Percentiles rank a stretch among this genome's conserved stretches.
These are phyloP conservation scores for Turdus rufiventris DNA, from an alignment of 2,113 vertebrate species.

Conservation along the genomic window DNA sequence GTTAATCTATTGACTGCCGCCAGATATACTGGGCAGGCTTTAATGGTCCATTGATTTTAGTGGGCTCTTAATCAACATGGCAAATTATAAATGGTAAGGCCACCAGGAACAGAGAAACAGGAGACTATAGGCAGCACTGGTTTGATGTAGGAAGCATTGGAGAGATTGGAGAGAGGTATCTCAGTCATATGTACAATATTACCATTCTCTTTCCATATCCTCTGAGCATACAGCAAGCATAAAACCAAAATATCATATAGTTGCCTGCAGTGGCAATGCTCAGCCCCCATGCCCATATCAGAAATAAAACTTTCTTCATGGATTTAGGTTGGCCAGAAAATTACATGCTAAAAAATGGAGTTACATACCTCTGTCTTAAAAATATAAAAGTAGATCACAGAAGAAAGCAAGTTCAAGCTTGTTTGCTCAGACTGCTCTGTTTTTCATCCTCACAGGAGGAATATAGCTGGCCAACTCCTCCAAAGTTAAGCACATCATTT, in stretches of 20 bases:
- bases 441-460: background rate
- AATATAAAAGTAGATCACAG: background rate
- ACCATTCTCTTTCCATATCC: background rate
- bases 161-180: background rate
- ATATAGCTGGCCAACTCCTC: background rate
- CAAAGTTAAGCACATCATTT: background rate
- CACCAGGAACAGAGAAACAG: background rate
- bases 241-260: background rate
- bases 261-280: background rate
- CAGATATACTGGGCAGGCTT: background rate
- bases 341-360: background rate
- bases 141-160: background rate
- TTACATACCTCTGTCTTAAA: background rate
- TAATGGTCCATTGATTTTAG: conserved; percentile 23
- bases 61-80: background rate
- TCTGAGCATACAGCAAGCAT: background rate
- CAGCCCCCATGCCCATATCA: background rate
- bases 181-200: background rate
- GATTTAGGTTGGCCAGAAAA: background rate
- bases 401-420: background rate
- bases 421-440: background rate
- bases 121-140: background rate
- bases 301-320: background rate
- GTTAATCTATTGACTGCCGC: conserved; percentile 3
- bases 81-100: background rate